Evolutionary conservation across 2,888 invertebrate species (phyloP).

Genomic region (Allolobophora icterica): DNA sequence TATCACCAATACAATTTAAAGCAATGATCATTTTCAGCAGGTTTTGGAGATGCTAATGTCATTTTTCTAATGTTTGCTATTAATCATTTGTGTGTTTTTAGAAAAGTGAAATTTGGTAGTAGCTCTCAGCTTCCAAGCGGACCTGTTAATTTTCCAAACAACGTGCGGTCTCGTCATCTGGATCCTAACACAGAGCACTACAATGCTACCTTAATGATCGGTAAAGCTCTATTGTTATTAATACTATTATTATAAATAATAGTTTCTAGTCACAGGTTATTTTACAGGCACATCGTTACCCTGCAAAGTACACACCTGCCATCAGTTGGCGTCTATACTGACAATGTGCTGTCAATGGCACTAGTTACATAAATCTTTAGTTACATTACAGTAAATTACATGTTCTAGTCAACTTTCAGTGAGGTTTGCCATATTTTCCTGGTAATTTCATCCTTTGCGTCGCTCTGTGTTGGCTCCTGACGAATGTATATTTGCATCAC

Average conservation of each 20-base stretch:
- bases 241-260: not conserved
- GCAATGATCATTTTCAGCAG: not conserved
- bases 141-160: not conserved
- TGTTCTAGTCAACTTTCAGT: not conserved
- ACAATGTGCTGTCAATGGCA: too few relatives aligned
- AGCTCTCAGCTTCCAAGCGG: not conserved
- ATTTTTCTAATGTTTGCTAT: not conserved
- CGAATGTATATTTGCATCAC: too few relatives aligned
- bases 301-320: too few relatives aligned
- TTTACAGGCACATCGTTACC: not conserved
- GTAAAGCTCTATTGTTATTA: not conserved
- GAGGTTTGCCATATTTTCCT: not conserved
- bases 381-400: too few relatives aligned
- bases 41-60: not conserved
- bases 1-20: not conserved
- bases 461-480: too few relatives aligned
- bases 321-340: too few relatives aligned
- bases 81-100: not conserved
- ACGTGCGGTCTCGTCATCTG: not conserved
- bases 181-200: not conserved
- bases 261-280: not conserved
- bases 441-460: too few relatives aligned
- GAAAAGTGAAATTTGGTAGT: constrained; percentile 15
- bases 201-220: constrained; percentile 12
- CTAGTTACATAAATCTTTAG: too few relatives aligned